Evolutionary conservation across 2,797 vertebrate genomes (phyloP).

Genomic region (Ctenopoma multispine): DNA sequence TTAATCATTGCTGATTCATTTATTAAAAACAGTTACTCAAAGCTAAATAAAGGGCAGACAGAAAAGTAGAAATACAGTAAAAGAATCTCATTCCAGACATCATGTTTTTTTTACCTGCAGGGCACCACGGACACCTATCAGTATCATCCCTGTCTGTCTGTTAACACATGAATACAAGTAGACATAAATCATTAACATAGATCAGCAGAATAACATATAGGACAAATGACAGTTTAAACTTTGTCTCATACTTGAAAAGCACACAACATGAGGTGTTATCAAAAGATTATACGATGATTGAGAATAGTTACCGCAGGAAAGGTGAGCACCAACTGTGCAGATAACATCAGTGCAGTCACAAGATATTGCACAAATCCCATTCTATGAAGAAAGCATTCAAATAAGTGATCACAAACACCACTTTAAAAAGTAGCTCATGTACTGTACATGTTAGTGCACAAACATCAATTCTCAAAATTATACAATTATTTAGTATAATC

Average conservation of each 20-base stretch:
- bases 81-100: background rate
- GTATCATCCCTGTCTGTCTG: fast-evolving
- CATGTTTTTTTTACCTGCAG: constrained; percentile 69
- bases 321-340: constrained; percentile 37
- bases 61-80: background rate
- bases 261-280: background rate
- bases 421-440: background rate
- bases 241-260: background rate
- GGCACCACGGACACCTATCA: constrained; percentile 28
- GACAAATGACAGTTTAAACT: background rate
- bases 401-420: background rate
- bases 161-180: constrained; percentile 29
- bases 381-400: constrained; percentile 30
- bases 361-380: constrained; percentile 66
- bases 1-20: constrained; percentile 24
- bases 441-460: background rate
- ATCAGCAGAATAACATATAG: constrained; percentile 6
- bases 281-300: background rate
- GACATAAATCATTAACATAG: constrained; percentile 3
- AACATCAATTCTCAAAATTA: no score
- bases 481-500: background rate
- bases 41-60: background rate
- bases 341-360: constrained; percentile 39
- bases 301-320: constrained; percentile 52
- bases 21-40: constrained; percentile 20